Evolutionary conservation across 1,140 invertebrate genomes (phyloP).

Genomic region (Lutraria rhynchaena): DNA sequence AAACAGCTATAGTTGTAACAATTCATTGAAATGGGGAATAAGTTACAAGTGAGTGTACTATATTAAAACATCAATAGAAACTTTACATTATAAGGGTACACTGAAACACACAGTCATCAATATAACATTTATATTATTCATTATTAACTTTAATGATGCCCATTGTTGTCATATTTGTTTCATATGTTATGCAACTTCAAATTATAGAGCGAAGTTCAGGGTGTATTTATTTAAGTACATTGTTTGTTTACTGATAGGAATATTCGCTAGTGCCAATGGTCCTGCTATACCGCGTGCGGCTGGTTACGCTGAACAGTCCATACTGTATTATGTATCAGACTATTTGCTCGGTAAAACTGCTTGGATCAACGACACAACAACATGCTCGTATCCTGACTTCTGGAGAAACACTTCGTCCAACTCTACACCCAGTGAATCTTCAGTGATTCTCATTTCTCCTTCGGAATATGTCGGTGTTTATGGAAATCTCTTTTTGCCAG

Average conservation of each 20-base stretch:
- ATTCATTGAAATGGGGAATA: no score
- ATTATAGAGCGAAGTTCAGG: no score
- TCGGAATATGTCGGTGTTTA: constrained; percentile 19
- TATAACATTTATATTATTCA: no score
- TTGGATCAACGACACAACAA: constrained; percentile 41
- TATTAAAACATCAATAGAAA: no score
- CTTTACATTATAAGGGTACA: no score
- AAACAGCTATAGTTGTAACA: no score
- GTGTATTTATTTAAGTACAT: no score
- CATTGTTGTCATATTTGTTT: no score
- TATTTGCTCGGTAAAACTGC: background rate
- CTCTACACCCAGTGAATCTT: constrained; percentile 1
- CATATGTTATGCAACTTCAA: no score
- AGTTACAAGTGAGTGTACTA: no score
- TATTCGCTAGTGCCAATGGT: constrained; percentile 32
- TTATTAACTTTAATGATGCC: no score
- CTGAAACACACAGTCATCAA: no score
- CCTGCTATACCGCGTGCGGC: background rate
- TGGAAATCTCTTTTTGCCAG: background rate
- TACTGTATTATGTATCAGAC: constrained; percentile 25
- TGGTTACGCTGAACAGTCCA: background rate
- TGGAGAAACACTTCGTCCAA: constrained; percentile 9
- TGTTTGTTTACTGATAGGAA: background rate
- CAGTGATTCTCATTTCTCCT: background rate
- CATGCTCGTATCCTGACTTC: constrained; percentile 20